Evolutionary conservation across 2,113 vertebrate species (phyloP).

Genomic region (Poecilia latipinna): DNA sequence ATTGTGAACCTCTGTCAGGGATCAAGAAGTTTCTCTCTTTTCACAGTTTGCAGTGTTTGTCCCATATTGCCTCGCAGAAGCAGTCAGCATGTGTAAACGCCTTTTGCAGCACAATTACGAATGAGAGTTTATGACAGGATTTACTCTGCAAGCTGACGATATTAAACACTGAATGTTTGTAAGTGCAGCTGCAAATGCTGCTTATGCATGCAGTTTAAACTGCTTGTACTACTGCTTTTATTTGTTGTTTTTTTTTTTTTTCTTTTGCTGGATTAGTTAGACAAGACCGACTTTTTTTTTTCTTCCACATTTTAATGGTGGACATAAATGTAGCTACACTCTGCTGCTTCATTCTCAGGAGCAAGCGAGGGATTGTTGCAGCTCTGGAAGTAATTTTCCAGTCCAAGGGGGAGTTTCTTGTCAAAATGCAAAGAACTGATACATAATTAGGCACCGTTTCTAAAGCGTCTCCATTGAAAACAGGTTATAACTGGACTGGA

Average conservation of each 20-base stretch:
- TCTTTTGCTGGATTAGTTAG: neutral
- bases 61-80: neutral
- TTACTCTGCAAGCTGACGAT: neutral
- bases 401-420: neutral
- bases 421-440: neutral
- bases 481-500: constrained; percentile 27
- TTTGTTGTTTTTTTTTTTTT: neutral
- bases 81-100: neutral
- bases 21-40: neutral
- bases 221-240: neutral
- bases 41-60: neutral
- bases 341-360: neutral
- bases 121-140: constrained; percentile 1
- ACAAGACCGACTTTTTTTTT: neutral
- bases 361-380: neutral
- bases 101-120: neutral
- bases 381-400: neutral
- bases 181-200: neutral
- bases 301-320: neutral
- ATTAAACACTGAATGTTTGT: constrained; percentile 3
- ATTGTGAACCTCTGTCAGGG: neutral
- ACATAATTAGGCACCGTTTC: neutral
- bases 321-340: neutral
- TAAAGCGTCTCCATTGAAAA: neutral
- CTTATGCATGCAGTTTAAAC: neutral